Base-by-base conservation (phyloP, 2,888 invertebrate species). In the Eristalinus sepulchralis region DNA sequence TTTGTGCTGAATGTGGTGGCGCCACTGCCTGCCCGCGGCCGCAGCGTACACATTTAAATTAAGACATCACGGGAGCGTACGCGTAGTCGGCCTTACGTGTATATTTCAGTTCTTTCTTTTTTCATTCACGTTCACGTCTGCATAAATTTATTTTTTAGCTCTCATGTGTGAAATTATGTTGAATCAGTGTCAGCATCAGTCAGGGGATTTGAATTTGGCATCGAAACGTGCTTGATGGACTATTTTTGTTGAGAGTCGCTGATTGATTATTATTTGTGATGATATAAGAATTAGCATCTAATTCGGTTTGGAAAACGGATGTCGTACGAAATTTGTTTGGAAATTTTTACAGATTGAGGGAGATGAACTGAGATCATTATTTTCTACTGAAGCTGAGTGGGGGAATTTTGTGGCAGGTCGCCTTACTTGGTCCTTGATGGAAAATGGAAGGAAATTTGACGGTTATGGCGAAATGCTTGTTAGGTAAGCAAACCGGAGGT, bases 121-220 rank as follows among this genome's bases (percentile, higher is more conserved):
- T 39, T 77, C 55, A 68, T 68, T 20, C 31, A n/a, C n/a, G 57
- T 67, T 67, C 24, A 22, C 34, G 64, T 63, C 34, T 6, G 31
- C 31, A 71, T 72, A 70, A 80, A 70, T 83, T 77, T 68, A 36
- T 47, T 75, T 68, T 76, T 67, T 59, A 33, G 27, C n/a, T 66
- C 22, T 34, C 60, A 76, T 71, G 75, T 71, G 47, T 71, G 71
- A 72, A 64, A 60, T 85, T 62, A 68, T 68, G 20, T 70, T 63
- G 62, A 68, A 84, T 77, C 70, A 73, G 64, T 77, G 85, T 85
- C 77, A 24, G 24, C 11, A 36, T 34, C 27, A 33, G 60, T 47
- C 47, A 47, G 17, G 27, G 39, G 64, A 78, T 73, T 73, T 70
- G 68, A 20, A 73, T 31, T 81, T 85, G 84, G 76, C 77, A 77